phyloP scores from a whole-genome alignment of 2,888 invertebrate species.

The Aporophyla nigra region DNA sequence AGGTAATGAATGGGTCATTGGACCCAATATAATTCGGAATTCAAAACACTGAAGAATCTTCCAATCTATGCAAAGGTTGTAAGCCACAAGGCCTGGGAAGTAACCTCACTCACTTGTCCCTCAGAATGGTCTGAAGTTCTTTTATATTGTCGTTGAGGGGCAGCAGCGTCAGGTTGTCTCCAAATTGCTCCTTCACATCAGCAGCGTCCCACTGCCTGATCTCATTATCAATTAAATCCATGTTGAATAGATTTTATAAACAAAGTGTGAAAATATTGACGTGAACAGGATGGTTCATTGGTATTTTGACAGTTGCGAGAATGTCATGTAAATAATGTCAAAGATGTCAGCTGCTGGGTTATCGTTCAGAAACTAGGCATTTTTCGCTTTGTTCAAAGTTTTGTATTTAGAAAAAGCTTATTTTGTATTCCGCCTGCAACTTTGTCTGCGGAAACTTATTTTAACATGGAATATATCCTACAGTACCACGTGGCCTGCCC shows the following conservation, averaged over 20 bases:
- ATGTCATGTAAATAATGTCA: slow-evolving; percentile 8
- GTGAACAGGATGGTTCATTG: slow-evolving; percentile 28
- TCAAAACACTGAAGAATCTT: background rate
- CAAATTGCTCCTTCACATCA: slow-evolving; percentile 91
- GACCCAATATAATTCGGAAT: background rate
- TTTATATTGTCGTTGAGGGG: slow-evolving; percentile 95
- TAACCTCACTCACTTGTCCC: slow-evolving; percentile 94
- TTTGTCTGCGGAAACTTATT: too few species aligned
- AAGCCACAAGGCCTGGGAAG: slow-evolving; percentile 34
- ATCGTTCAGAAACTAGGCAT: slow-evolving; percentile 42
- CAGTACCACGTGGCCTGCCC: too few species aligned
- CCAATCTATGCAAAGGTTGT: slow-evolving; percentile 9
- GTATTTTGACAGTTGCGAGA: slow-evolving; percentile 17
- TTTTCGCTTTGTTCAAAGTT: too few species aligned
- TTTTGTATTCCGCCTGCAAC: too few species aligned
- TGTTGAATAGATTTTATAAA: slow-evolving; percentile 66
- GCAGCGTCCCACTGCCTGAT: slow-evolving; percentile 85
- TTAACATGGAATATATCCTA: too few species aligned
- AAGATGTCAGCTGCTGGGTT: slow-evolving; percentile 38
- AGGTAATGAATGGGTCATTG: background rate
- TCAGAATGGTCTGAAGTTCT: slow-evolving; percentile 96
- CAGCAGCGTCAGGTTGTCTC: slow-evolving; percentile 93
- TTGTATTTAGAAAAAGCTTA: too few species aligned
- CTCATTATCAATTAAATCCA: slow-evolving; percentile 86
- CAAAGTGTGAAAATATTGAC: slow-evolving; percentile 53